phyloP scores from a whole-genome alignment of 1,140 invertebrate genomes.

The Drosophila subobscura region DNA sequence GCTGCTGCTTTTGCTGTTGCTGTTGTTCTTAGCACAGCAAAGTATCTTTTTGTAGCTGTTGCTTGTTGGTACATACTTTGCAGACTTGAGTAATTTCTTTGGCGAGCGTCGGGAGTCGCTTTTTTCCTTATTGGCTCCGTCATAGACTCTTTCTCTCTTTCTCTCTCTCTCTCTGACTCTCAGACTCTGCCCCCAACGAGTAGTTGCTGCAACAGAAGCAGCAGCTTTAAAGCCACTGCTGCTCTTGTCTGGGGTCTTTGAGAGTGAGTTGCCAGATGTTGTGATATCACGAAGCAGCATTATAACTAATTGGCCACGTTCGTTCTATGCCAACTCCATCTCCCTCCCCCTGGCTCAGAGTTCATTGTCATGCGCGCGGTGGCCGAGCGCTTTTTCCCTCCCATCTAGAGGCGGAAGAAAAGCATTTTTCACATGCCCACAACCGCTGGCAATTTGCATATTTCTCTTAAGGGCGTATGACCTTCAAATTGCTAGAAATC shows the following conservation, averaged over 20 bases:
- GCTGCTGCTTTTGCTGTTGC: conserved; percentile 28
- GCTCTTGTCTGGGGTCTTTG: conserved; percentile 54
- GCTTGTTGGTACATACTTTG: conserved; percentile 74
- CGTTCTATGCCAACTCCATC: conserved; percentile 54
- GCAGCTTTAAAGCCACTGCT: conserved; percentile 37
- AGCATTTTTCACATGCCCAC: conserved; percentile 66
- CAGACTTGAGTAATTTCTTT: conserved; percentile 81
- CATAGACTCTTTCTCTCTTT: conserved; percentile 43
- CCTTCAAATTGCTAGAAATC: conserved; percentile 78
- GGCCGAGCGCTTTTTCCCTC: conserved; percentile 32
- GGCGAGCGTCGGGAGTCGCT: conserved; percentile 62
- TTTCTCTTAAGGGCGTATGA: conserved; percentile 71
- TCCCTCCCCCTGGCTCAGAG: conserved; percentile 21
- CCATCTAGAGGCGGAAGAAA: conserved; percentile 59
- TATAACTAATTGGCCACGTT: conserved; percentile 82
- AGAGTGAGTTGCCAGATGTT: conserved; percentile 81
- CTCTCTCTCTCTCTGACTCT: not conserved
- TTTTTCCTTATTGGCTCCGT: conserved; percentile 72
- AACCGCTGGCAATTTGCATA: conserved; percentile 66
- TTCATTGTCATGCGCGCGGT: conserved; percentile 76
- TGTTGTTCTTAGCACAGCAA: conserved; percentile 52
- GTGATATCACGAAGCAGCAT: conserved; percentile 81
- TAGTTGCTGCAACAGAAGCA: conserved; percentile 36
- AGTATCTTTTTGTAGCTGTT: conserved; percentile 47
- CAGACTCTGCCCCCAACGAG: no score